Base-by-base conservation (phyloP, 2,888 invertebrate species). In the Dicroscelio sp. region DNA sequence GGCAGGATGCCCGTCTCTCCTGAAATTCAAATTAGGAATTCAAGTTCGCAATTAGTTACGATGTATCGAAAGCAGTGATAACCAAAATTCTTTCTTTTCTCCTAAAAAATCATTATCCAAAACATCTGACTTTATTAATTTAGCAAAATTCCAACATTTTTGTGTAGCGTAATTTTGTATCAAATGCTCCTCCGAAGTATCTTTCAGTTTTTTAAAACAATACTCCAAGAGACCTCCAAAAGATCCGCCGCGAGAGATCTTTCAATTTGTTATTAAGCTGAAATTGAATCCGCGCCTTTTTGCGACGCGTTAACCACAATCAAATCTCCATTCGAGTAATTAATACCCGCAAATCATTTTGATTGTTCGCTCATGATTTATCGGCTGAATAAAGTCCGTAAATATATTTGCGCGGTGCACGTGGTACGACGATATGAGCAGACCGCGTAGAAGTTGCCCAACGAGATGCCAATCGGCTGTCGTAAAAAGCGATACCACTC, bases 401-500 rank as follows among this genome's bases (percentile, higher is more conserved):
- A 82, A 76, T 75, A 82, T 73, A 79, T 84, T 79, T 31, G 84
- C 78, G 63, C 65, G 65, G 52, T 75, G 30, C 87, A 82, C 80
- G 85, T 80, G 89, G 85, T 80, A 69, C 48, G 58, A n/a, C 78
- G 60, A 85, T 76, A 82, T 69, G 60, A 89, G 79, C 84, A 35
- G 85, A 73, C 55, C 55, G 67, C 71, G 38, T 78, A 58, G 73
- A 89, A 89, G 86, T 89, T 86, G 89, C 55, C 85, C 82, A 82
- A 89, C 91, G 82, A 91, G 87, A 91, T 90, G 89, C 84, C 89
- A 82, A 87, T 89, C 89, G 85, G 63, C 58, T 78, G 85, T 67
- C 78, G 86, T 86, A 91, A 86, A 92, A 94, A 90, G 86, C 78
- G 86, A 91, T 89, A 79, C 90, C 86, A 86, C 90, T 83, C 82